Evolutionary conservation across 2,888 invertebrate species (phyloP), one percentile per base, ranked within the genome.

Genomic region (Aspidiotus destructor): DNA sequence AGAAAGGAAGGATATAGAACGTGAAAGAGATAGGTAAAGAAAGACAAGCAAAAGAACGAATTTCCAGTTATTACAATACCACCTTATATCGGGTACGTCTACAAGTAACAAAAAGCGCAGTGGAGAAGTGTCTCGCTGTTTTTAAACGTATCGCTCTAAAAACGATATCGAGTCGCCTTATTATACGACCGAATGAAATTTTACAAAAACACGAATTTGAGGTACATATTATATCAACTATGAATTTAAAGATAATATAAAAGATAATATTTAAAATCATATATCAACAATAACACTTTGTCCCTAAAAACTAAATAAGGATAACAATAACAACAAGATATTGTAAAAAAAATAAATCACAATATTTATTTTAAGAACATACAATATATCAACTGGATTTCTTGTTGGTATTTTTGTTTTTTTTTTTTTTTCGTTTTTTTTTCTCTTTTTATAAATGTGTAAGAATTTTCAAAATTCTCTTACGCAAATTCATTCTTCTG

Each of bases 321-420:
- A 67, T 67, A 67, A 67, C 67, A 67, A 67, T 67, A 67, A 67
- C 67, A 67, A 67, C 67, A 67, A 67, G 67, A 67, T 67, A 67
- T 67, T 67, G 67, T 67, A 67, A 67, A 67, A 61, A 58, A 67
- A 67, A 67, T 67, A 67, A 67, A 67, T 67, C 67, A 67, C 67
- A 67, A 67, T 67, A 67, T 67, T 67, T 67, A 63, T 54, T 28
- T 28, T 63, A 67, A 67, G 58, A 67, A 67, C 67, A 67, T 67
- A 48, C 58, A 48, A 58, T 60, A 44, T 67, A 44, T 67, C 52
- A 42, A 13, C 9, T n/a, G 57, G 48, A 58, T 57, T 28, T 58
- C 28, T 48, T 64, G 17, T 55, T 58, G 42, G 28, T 40, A 17
- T 13, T 65, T 17, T 16, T 42, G 42, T 65, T 63, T 63, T 53